phyloP scores from a whole-genome alignment of 1,140 invertebrate genomes.

The Bombus waltoni region DNA sequence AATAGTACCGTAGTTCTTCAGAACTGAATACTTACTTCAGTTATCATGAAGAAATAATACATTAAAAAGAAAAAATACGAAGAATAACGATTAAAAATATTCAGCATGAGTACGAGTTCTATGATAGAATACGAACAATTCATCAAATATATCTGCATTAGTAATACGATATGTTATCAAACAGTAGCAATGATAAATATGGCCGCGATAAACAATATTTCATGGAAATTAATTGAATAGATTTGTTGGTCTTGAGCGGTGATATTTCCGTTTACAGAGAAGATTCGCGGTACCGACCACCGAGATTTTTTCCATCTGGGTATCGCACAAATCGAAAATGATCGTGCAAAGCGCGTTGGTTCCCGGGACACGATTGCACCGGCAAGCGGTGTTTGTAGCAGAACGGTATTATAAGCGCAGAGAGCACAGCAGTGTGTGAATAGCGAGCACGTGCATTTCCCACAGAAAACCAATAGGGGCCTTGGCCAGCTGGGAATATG shows the following conservation, averaged over 20 bases:
- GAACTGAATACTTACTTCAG: not conserved
- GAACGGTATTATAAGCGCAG: constrained; percentile 63
- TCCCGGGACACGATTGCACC: constrained; percentile 33
- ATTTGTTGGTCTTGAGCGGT: not conserved
- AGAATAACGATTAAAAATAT: not conserved
- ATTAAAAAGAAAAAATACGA: not conserved
- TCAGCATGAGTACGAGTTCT: not conserved
- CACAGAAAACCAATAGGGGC: constrained; percentile 78
- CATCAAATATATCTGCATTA: not conserved
- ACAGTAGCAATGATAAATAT: not conserved
- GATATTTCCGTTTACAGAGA: constrained; percentile 11
- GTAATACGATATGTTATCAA: not conserved
- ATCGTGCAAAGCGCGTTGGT: constrained; percentile 18
- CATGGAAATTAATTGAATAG: not conserved
- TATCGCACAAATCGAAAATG: constrained; percentile 18
- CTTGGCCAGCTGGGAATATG: constrained; percentile 72
- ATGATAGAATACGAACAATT: not conserved
- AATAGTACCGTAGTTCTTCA: not conserved
- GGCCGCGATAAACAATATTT: not conserved
- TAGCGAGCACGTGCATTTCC: constrained; percentile 81
- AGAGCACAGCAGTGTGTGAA: constrained; percentile 77
- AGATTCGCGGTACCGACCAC: not conserved
- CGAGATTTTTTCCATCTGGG: not conserved
- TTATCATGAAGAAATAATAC: not conserved
- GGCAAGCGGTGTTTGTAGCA: constrained; percentile 58